Conservation (phyloP, 2,888 invertebrate species). For the Horisme vitalbata region DNA sequence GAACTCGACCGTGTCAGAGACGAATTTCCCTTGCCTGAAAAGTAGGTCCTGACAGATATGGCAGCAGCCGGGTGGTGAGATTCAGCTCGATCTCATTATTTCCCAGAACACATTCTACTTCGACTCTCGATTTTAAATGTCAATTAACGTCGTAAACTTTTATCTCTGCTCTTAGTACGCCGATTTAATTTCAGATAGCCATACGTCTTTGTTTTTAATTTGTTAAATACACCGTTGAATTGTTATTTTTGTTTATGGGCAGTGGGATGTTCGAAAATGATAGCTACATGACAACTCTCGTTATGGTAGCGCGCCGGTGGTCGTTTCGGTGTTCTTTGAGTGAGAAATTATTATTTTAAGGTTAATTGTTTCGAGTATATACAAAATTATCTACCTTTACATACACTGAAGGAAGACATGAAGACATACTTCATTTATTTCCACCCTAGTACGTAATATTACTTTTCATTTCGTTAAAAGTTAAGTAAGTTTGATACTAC, state of each 20-base stretch:
- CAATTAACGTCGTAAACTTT: slow-evolving; percentile 55
- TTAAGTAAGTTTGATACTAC: too few relatives aligned
- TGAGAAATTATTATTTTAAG: too few relatives aligned
- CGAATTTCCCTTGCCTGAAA: slow-evolving; percentile 24
- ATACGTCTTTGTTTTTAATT: slow-evolving; percentile 44
- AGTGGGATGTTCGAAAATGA: too few relatives aligned
- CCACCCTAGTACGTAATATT: too few relatives aligned
- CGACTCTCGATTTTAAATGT: slow-evolving; percentile 53
- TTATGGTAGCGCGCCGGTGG: too few relatives aligned
- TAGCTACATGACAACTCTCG: too few relatives aligned
- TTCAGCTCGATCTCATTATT: slow-evolving; percentile 37
- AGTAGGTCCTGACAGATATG: slow-evolving; percentile 24
- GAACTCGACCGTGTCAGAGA: slow-evolving; percentile 1
- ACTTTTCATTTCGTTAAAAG: too few relatives aligned
- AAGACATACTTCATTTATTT: too few relatives aligned
- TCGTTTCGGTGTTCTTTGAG: too few relatives aligned
- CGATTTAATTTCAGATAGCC: slow-evolving; percentile 53
- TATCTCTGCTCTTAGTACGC: slow-evolving; percentile 43
- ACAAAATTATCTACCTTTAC: too few relatives aligned
- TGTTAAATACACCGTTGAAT: slow-evolving; percentile 37
- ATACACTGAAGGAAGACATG: too few relatives aligned
- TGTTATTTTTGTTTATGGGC: slow-evolving; percentile 35
- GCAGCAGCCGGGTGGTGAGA: slow-evolving; percentile 15
- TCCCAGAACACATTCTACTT: slow-evolving; percentile 37
- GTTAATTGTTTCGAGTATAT: too few relatives aligned